Evolutionary conservation across 2,888 invertebrate species (phyloP).

Genomic region (Eugnorisma glareosa): DNA sequence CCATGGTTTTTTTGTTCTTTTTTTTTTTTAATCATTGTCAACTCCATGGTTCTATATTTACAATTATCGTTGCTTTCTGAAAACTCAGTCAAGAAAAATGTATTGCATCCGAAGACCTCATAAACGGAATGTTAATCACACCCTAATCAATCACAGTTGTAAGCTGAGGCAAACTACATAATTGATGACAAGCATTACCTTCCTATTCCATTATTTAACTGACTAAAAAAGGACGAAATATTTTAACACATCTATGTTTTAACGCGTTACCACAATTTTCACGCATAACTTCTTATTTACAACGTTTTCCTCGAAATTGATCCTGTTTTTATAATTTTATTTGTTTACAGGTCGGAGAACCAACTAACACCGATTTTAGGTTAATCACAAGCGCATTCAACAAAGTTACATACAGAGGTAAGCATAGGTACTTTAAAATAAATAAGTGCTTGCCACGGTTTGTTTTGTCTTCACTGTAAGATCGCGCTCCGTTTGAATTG

Average conservation of each 20-base stretch:
- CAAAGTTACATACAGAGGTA: slow-evolving; percentile 96
- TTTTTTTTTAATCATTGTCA: too few relatives aligned
- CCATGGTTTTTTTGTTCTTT: too few relatives aligned
- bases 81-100: too few relatives aligned
- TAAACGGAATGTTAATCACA: too few relatives aligned
- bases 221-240: neutral
- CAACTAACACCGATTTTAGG: slow-evolving; percentile 95
- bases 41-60: too few relatives aligned
- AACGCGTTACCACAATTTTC: neutral
- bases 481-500: neutral
- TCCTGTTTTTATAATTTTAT: neutral
- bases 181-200: too few relatives aligned
- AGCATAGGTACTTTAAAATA: slow-evolving; percentile 74
- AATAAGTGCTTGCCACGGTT: neutral
- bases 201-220: too few relatives aligned
- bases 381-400: slow-evolving; percentile 96
- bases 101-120: neutral
- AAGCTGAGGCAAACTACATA: too few relatives aligned
- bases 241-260: too few relatives aligned
- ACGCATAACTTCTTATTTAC: neutral
- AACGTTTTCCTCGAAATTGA: neutral
- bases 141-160: too few relatives aligned
- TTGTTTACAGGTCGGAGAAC: slow-evolving; percentile 94
- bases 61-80: too few relatives aligned
- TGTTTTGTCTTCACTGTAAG: neutral